These are phyloP conservation scores for Dreissena polymorpha DNA, from an alignment of 1,140 invertebrate species.

Conservation along the genomic window DNA sequence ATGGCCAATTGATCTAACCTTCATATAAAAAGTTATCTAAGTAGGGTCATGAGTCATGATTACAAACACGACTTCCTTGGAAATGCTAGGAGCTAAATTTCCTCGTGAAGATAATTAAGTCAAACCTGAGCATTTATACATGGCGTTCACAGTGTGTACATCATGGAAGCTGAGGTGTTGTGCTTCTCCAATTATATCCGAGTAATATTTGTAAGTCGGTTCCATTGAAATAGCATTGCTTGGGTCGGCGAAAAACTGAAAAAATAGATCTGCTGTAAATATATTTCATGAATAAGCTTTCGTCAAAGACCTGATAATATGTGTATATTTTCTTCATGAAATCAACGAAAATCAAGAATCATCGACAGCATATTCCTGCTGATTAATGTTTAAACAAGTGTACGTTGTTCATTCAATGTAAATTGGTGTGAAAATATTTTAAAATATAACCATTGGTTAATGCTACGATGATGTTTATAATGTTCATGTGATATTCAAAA, in stretches of 20 bases:
- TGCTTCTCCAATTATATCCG: constrained; percentile 30
- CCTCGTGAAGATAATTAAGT: background rate
- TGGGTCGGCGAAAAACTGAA: background rate
- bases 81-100: background rate
- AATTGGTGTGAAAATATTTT: too few species aligned
- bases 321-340: background rate
- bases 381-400: too few species aligned
- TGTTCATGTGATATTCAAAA: too few species aligned
- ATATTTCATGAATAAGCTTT: background rate
- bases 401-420: too few species aligned
- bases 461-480: too few species aligned
- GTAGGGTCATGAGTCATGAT: background rate
- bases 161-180: constrained; percentile 33
- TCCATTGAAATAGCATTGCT: background rate
- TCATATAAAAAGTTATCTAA: too few species aligned
- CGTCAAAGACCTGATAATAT: background rate
- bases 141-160: constrained; percentile 23
- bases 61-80: background rate
- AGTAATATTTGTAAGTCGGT: constrained; percentile 11
- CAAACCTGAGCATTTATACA: constrained; percentile 47
- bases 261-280: constrained; percentile 13
- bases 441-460: too few species aligned
- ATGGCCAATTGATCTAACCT: too few species aligned
- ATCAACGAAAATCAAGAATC: too few species aligned
- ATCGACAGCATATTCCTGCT: too few species aligned